A percentile compares a stretch with the other conserved stretches of the same genome.
phyloP scores from a whole-genome alignment of 2,888 invertebrate species.

The Eupithecia exiguata region DNA sequence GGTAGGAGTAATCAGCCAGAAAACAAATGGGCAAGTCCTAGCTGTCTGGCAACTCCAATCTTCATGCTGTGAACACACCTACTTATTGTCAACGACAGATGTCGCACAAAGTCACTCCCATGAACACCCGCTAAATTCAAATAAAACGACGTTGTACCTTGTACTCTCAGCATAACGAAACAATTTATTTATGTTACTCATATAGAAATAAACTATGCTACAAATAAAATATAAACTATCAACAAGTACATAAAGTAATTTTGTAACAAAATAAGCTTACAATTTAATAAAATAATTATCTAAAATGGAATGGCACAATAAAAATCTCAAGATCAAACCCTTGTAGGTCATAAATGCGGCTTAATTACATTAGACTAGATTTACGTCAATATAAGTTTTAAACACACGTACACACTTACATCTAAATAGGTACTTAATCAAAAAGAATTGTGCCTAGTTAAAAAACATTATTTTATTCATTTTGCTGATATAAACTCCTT shows the following conservation, averaged over 20 bases:
- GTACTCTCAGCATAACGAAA: not conserved
- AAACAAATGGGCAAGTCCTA: not conserved
- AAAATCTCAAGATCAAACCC: constrained; percentile 14
- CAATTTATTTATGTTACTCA: not conserved
- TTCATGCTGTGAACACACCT: not conserved
- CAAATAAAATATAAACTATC: constrained; percentile 9
- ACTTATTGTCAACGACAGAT: not conserved
- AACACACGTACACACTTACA: not conserved
- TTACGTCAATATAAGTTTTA: not conserved
- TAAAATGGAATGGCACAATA: constrained; percentile 40
- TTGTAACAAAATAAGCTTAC: constrained; percentile 15
- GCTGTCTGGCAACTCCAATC: not conserved
- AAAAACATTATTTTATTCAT: not conserved
- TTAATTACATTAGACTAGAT: constrained; percentile 25
- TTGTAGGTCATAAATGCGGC: not conserved
- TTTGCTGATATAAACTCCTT: not conserved
- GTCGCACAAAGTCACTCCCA: not conserved
- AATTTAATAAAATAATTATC: constrained; percentile 12
- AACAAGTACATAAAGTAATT: not conserved
- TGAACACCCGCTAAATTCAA: not conserved
- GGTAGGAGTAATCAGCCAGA: too few species aligned
- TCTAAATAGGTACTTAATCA: too few species aligned
- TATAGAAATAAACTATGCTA: not conserved
- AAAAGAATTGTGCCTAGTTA: not conserved
- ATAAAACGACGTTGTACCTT: not conserved